Conservation (phyloP, 2,888 invertebrate genomes). For the Camptogramma bilineatum region DNA sequence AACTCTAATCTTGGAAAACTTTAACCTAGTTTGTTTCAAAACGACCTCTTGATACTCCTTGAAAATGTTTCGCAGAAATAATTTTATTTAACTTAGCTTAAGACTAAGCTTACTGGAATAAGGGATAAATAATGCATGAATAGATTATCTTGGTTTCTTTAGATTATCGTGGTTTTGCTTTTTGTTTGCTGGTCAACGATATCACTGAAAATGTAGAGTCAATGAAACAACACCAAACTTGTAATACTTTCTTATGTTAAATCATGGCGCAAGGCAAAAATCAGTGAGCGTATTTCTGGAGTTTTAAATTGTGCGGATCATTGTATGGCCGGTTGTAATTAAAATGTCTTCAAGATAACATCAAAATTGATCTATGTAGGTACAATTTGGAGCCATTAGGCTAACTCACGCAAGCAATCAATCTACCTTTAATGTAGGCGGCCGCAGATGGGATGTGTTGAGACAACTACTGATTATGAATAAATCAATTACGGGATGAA, state of each 20-base stretch:
- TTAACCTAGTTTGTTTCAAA: constrained; percentile 62
- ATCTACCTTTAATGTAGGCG: constrained; percentile 41
- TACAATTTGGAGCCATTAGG: constrained; percentile 40
- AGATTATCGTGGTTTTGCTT: constrained; percentile 21
- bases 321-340: constrained; percentile 17
- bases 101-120: constrained; percentile 22
- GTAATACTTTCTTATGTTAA: too few species aligned
- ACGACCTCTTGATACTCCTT: constrained; percentile 55
- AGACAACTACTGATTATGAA: constrained; percentile 35
- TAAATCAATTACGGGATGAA: constrained; percentile 29
- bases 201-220: not conserved
- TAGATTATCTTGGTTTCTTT: constrained; percentile 19
- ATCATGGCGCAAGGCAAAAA: too few species aligned
- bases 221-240: not conserved
- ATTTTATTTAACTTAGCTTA: constrained; percentile 25
- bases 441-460: constrained; percentile 36
- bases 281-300: not conserved
- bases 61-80: constrained; percentile 47
- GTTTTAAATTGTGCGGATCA: constrained; percentile 13
- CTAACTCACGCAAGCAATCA: constrained; percentile 43
- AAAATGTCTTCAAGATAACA: constrained; percentile 36
- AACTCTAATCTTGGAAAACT: constrained; percentile 69
- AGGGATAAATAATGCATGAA: constrained; percentile 24
- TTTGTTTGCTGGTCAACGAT: constrained; percentile 5
- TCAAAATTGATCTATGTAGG: constrained; percentile 38